Evolutionary conservation across 2,113 vertebrate genomes (phyloP).

Genomic region (Ornithorhynchus anatinus): DNA sequence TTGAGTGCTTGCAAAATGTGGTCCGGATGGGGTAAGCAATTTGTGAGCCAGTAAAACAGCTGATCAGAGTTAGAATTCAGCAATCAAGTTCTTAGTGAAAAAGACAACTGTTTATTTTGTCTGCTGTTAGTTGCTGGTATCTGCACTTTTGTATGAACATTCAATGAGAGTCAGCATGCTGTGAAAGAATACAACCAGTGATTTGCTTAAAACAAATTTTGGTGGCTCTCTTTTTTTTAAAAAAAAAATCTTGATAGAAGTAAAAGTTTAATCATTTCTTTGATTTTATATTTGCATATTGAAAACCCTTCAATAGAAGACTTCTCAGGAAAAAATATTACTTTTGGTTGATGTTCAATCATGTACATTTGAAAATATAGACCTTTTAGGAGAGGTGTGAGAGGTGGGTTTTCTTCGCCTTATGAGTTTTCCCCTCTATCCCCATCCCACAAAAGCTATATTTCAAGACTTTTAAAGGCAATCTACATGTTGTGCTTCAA

Average conservation of each 20-base stretch:
- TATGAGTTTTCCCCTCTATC: too few species aligned
- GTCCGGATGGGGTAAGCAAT: too few species aligned
- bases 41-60: neutral
- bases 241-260: neutral
- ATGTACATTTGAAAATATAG: too few species aligned
- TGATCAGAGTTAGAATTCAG: neutral
- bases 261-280: neutral
- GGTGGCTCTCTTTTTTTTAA: neutral
- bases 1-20: neutral
- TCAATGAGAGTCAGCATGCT: slow-evolving; percentile 51
- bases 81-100: slow-evolving; percentile 13
- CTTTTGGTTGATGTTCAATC: too few species aligned
- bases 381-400: too few species aligned
- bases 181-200: slow-evolving; percentile 14
- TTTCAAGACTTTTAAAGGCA: too few species aligned
- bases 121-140: neutral
- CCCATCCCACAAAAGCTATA: too few species aligned
- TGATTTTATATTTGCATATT: too few species aligned
- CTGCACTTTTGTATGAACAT: slow-evolving; percentile 24
- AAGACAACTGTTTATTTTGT: slow-evolving; percentile 11
- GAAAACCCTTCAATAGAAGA: too few species aligned
- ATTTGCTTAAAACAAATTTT: too few species aligned
- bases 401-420: too few species aligned
- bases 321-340: too few species aligned
- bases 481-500: neutral